Conservation (phyloP, 2,888 invertebrate genomes). For the Idaea biselata region DNA sequence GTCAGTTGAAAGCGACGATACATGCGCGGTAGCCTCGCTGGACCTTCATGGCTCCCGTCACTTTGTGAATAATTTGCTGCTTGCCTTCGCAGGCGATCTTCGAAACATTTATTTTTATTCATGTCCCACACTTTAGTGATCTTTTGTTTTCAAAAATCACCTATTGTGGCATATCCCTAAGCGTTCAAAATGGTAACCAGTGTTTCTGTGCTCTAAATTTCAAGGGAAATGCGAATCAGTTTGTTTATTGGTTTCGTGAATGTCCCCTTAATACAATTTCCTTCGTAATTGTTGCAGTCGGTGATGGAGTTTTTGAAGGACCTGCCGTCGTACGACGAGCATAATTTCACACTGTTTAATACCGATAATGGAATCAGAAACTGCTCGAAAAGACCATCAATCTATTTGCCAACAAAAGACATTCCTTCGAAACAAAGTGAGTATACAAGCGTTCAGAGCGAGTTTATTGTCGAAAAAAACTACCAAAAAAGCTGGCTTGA, state of each 20-base stretch:
- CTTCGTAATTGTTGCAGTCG: constrained; percentile 81
- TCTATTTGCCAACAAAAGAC: constrained; percentile 95
- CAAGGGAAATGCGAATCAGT: not conserved
- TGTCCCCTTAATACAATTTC: constrained; percentile 29
- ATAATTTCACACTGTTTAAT: constrained; percentile 94
- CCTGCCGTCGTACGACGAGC: constrained; percentile 93
- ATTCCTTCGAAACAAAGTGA: constrained; percentile 95
- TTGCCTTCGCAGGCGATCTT: constrained; percentile 34
- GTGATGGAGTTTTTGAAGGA: constrained; percentile 95
- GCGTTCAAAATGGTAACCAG: constrained; percentile 51
- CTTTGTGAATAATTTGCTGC: not conserved
- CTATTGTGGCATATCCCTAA: not conserved
- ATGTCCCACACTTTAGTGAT: constrained; percentile 42
- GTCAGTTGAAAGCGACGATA: no score
- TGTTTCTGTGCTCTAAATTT: not conserved
- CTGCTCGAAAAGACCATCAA: constrained; percentile 91
- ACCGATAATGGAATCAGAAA: constrained; percentile 91
- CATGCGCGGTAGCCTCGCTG: no score
- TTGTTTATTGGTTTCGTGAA: constrained; percentile 21
- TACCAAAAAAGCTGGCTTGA: not conserved
- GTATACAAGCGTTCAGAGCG: constrained; percentile 35
- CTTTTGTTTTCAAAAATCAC: constrained; percentile 25
- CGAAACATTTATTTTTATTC: constrained; percentile 53
- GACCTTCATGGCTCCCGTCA: constrained; percentile 3
- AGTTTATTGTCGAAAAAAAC: not conserved